Conservation (phyloP, 2,797 vertebrate species). For the Spinibarbus caldwelli region DNA sequence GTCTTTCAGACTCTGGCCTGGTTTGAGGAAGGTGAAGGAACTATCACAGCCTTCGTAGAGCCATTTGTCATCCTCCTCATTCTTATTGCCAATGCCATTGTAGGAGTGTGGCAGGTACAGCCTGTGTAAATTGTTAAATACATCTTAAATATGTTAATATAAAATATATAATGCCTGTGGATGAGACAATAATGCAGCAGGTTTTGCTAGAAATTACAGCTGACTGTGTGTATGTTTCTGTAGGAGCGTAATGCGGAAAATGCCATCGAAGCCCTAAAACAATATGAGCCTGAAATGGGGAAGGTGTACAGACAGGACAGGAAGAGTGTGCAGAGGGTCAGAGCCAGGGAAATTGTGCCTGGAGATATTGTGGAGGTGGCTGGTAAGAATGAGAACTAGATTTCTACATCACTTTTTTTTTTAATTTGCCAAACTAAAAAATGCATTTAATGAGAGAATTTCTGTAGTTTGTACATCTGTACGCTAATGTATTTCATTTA, state of each 20-base stretch:
- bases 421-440: background rate
- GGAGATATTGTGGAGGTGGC: conserved; percentile 83
- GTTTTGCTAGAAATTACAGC: background rate
- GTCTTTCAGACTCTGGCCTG: conserved; percentile 77
- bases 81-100: conserved; percentile 83
- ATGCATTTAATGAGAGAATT: background rate
- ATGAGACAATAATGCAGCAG: background rate
- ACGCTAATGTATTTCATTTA: background rate
- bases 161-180: background rate
- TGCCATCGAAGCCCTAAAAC: conserved; percentile 81
- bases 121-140: background rate
- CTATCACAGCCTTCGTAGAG: conserved; percentile 83
- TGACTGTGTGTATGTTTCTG: background rate
- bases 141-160: background rate
- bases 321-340: conserved; percentile 80
- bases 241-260: conserved; percentile 83
- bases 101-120: conserved; percentile 83
- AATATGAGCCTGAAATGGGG: conserved; percentile 84
- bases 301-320: conserved; percentile 83
- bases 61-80: conserved; percentile 85
- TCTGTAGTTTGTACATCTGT: background rate
- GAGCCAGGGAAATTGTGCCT: conserved; percentile 80
- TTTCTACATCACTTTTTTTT: background rate
- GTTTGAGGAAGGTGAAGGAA: conserved; percentile 84
- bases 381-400: conserved; percentile 65